A percentile compares a stretch with the other conserved stretches of the same genome.
These are phyloP conservation scores for Bubo scandiacus DNA, from an alignment of 2,113 vertebrate species.

Conservation along the genomic window DNA sequence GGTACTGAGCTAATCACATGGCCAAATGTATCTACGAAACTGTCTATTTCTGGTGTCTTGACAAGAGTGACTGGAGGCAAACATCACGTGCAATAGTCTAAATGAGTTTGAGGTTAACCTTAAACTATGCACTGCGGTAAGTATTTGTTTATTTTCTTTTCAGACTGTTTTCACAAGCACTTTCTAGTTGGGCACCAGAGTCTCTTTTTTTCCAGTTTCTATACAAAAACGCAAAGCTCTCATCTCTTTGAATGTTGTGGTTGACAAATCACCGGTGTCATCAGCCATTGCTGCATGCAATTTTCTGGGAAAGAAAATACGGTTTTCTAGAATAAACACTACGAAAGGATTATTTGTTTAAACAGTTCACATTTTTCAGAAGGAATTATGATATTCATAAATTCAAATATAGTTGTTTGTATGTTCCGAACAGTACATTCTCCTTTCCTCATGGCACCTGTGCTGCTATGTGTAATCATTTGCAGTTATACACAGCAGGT, in stretches of 20 bases:
- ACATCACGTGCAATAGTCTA: neutral
- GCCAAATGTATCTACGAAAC: neutral
- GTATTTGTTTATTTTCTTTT: neutral
- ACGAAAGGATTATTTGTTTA: neutral
- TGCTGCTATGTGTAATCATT: neutral
- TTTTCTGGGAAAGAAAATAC: neutral
- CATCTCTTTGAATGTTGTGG: neutral
- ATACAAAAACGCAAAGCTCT: neutral
- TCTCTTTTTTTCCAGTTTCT: neutral
- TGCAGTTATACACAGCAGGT: neutral
- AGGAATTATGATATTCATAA: neutral
- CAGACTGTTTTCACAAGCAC: neutral
- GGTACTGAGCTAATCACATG: neutral
- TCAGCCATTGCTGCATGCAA: neutral
- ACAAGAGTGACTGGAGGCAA: neutral
- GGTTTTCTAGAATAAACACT: neutral
- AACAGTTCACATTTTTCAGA: neutral
- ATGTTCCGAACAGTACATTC: neutral
- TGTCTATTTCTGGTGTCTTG: neutral
- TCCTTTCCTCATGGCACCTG: neutral
- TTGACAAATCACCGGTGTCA: neutral
- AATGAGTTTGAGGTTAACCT: neutral
- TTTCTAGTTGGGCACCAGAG: neutral
- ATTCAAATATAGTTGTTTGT: neutral
- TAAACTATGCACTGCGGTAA: neutral